Base-by-base conservation (phyloP, 2,113 vertebrate species). In the Pomatorhinus ruficollis region DNA sequence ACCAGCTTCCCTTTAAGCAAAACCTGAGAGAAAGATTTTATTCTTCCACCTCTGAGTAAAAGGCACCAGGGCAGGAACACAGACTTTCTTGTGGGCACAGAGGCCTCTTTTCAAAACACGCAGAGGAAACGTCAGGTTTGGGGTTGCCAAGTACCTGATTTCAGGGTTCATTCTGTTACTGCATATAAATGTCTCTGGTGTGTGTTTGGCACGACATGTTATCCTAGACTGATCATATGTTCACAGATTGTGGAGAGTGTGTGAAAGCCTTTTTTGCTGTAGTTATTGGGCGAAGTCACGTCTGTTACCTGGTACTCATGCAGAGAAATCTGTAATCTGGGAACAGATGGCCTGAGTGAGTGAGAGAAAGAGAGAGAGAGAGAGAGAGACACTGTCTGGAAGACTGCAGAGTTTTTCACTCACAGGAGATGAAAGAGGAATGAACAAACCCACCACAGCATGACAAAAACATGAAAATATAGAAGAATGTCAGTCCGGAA, bases 241-340 rank as follows among this genome's bases (percentile, higher is more conserved):
- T 98, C 97, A 96, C 97, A 97, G 97, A 97, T 97, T 89, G 90
- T 8, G 9, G 89, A 91, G 85, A 90, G 96, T 70, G 93, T 96
- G 90, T 92, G 97, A 95, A 97, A 97, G 97, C 90, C 84, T 95
- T 97, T 97, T 97, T 93, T 93, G 44, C 95, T 95, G 70, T 92
- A 93, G 91, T 96, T 92, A 96, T 64, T 96, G 97, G 95, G 90
- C 70, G 2, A 94, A 98, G 92, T 86, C 75, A 68, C n/a, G 70
- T 97, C 96, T 98, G 96, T 78, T 98, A 97, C 97, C 97, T 98
- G 97, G 97, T 97, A 91, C 75, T 92, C 97, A 94, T 75, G 96
- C 94, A 97, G 94, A 94, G 87, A 96, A 98, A 97, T 96, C 95
- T 97, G 95, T 85, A 95, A 95, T 95, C 83, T 95, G 66, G 70